Percentiles rank a stretch among this genome's conserved stretches.
Evolutionary conservation across 2,797 vertebrate species (phyloP).

Genomic region (Halcyon badia): DNA sequence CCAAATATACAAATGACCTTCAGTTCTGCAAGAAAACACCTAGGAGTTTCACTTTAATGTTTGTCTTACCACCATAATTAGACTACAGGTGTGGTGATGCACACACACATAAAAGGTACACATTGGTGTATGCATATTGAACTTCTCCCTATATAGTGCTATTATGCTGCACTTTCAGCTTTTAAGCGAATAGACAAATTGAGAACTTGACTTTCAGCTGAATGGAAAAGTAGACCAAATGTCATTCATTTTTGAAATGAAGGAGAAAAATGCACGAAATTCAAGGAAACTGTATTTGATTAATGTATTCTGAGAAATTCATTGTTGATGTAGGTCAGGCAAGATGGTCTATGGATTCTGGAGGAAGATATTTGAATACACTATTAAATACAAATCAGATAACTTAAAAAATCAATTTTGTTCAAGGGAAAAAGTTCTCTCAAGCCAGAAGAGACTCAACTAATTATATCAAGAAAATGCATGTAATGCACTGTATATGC

Average conservation of each 20-base stretch:
- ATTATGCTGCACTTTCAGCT: neutral
- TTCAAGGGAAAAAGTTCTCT: conserved; percentile 71
- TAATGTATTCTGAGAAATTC: conserved; percentile 66
- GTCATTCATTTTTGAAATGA: conserved; percentile 16
- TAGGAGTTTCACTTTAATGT: neutral
- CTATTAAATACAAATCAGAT: conserved; percentile 78
- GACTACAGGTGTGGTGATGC: neutral
- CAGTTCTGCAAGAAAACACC: neutral
- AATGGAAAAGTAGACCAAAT: conserved; percentile 40
- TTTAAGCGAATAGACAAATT: conserved; percentile 29
- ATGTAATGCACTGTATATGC: conserved; percentile 58
- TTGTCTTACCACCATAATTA: neutral
- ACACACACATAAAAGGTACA: neutral
- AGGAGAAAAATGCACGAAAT: conserved; percentile 33
- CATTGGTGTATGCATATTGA: neutral
- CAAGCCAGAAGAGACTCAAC: conserved; percentile 67
- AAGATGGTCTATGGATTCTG: conserved; percentile 71
- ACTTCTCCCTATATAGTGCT: neutral
- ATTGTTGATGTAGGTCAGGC: conserved; percentile 63
- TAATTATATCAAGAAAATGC: conserved; percentile 72
- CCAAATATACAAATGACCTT: conserved; percentile 32
- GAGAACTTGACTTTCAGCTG: conserved; percentile 43
- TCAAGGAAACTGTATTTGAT: conserved; percentile 48
- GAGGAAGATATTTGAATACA: conserved; percentile 72
- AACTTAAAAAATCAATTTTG: conserved; percentile 78